Conservation (phyloP, 2,888 invertebrate species). For the Endomychus coccineus region DNA sequence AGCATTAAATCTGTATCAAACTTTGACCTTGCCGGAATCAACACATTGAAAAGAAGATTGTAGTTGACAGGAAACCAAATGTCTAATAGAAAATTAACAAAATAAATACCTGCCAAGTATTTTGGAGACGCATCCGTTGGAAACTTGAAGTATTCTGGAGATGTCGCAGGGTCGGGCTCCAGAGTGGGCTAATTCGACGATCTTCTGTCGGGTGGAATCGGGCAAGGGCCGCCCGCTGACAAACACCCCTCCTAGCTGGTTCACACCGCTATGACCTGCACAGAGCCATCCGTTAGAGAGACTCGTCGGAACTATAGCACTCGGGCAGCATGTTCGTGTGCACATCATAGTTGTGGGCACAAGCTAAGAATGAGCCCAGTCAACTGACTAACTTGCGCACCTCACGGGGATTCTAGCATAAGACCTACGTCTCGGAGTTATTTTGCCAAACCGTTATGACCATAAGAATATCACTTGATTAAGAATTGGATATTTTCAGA, state of each 20-base stretch:
- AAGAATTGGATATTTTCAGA: too few relatives aligned
- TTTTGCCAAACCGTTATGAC: too few relatives aligned
- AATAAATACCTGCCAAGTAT: constrained; percentile 95
- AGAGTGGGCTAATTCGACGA: constrained; percentile 96
- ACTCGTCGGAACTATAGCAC: constrained; percentile 15
- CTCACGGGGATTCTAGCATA: constrained; percentile 32
- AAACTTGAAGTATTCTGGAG: constrained; percentile 95
- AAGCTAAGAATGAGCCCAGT: constrained; percentile 46
- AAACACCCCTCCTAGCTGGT: constrained; percentile 99
- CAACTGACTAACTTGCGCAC: constrained; percentile 40
- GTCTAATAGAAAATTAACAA: too few relatives aligned
- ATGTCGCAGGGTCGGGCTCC: constrained; percentile 98
- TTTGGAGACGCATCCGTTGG: constrained; percentile 98
- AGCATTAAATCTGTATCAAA: too few relatives aligned
- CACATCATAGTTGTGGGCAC: constrained; percentile 44
- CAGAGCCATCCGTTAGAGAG: constrained; percentile 56
- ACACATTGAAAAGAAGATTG: too few relatives aligned
- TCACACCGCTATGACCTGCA: constrained; percentile 95
- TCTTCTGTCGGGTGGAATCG: constrained; percentile 96
- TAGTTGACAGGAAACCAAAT: too few relatives aligned
- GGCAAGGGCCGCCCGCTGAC: constrained; percentile 97
- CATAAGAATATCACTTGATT: too few relatives aligned
- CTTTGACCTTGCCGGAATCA: too few relatives aligned
- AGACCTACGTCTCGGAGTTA: constrained; percentile 25
- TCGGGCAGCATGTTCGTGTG: constrained; percentile 31